phyloP scores from a whole-genome alignment of 2,888 invertebrate species.

The Dendrolimus pini region DNA sequence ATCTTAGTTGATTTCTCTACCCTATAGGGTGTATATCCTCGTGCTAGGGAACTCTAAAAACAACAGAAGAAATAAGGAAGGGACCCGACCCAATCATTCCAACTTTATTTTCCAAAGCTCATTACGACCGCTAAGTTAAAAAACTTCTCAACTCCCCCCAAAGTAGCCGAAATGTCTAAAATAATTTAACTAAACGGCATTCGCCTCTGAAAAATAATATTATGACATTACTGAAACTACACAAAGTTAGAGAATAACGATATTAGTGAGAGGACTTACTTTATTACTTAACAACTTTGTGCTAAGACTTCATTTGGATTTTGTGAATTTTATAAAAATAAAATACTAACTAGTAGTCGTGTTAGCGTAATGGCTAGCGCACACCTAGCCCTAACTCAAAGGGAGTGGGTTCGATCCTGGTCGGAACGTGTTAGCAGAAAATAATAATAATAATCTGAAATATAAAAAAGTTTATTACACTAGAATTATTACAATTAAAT shows the following conservation, averaged over 20 bases:
- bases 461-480: too few relatives aligned
- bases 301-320: too few relatives aligned
- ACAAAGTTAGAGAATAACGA: not conserved
- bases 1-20: too few relatives aligned
- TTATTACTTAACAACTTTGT: not conserved
- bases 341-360: too few relatives aligned
- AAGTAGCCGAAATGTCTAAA: not conserved
- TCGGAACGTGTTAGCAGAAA: too few relatives aligned
- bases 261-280: not conserved
- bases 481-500: too few relatives aligned
- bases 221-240: not conserved
- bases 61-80: not conserved
- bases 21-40: too few relatives aligned
- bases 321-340: too few relatives aligned
- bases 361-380: too few relatives aligned
- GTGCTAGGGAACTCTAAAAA: not conserved
- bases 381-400: too few relatives aligned
- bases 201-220: not conserved
- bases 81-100: not conserved
- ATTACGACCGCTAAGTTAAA: not conserved
- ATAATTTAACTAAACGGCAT: not conserved
- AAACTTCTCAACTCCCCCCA: not conserved
- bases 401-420: too few relatives aligned
- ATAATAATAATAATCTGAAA: too few relatives aligned
- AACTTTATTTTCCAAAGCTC: not conserved